Evolutionary conservation across 2,113 vertebrate species (phyloP), one percentile per base, ranked within the genome.

Genomic region (Pollimyrus isidori): DNA sequence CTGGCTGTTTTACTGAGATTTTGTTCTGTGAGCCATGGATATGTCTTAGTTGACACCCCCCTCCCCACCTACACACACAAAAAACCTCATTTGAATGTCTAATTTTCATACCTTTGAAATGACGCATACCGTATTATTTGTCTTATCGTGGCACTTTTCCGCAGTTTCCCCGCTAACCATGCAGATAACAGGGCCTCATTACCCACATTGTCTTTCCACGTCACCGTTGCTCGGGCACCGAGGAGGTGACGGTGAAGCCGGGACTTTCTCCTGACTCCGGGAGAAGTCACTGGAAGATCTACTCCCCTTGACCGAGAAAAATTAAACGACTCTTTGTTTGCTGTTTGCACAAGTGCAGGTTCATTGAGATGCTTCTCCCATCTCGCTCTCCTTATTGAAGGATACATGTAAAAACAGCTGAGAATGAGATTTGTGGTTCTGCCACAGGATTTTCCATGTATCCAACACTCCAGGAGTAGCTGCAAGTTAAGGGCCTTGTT

Each of bases 51-150:
- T 19, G 35, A 13, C 17, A 17, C 17, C 45, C 21, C 19, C 82
- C 7, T 23, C 45, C 82, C 39, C 82, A 84, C 82, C 42, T n/a
- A 48, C 82, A 48, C 42, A n/a, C 39, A 46, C 39, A 46, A 21
- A 46, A 48, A n/a, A 21, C 82, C 82, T 48, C 73, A 80, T 80
- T 84, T n/a, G 45, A 46, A 48, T 84, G 17, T 84, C 23, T 84
- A 84, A 84, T 84, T 84, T 45, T 48, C 82, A 84, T 84, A 84
- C 82, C 82, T 84, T 84, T 84, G 82, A 84, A 46, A 84, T 46
- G 82, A 84, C 15, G 42, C 82, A 84, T 9, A 3, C 45, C 39
- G 0, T n/a, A 46, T 84, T 23, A 48, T 48, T 46, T 5, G 6
- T 21, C 10, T 48, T n/a, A 84, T 48, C 21, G 23, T 21, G 3